Evolutionary conservation across 2,797 vertebrate genomes (phyloP).

Genomic region (Alauda arvensis): DNA sequence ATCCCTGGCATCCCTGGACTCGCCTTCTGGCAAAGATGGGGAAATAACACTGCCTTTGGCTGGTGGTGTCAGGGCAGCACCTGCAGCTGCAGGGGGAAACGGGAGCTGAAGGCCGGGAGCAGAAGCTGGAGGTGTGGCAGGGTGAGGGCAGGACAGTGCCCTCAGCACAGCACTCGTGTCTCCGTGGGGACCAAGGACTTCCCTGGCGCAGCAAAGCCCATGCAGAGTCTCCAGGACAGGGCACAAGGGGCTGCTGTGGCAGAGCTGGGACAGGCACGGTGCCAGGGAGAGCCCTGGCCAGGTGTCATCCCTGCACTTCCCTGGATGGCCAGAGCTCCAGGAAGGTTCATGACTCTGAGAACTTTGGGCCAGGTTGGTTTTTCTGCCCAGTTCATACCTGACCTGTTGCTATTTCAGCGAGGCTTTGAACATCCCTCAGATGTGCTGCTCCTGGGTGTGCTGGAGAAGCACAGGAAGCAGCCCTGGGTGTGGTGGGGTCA

Average conservation of each 20-base stretch:
- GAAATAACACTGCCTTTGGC: background rate
- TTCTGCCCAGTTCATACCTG: background rate
- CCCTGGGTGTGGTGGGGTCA: background rate
- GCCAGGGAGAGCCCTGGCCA: background rate
- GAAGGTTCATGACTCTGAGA: no score
- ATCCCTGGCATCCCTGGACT: background rate
- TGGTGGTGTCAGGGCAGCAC: accelerated
- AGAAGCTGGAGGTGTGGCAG: background rate
- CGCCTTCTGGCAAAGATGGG: background rate
- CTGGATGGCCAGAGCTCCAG: background rate
- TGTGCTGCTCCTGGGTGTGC: background rate
- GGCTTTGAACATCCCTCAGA: background rate
- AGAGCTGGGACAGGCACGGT: background rate
- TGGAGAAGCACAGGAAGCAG: background rate
- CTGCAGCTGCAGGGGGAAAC: background rate
- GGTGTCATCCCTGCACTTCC: background rate
- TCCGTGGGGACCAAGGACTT: accelerated
- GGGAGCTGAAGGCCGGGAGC: background rate
- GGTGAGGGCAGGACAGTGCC: accelerated
- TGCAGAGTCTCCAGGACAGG: background rate
- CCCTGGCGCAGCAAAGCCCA: background rate
- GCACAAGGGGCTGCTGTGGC: background rate
- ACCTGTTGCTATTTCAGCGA: background rate
- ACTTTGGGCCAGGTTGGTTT: background rate
- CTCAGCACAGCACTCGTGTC: background rate